Evolutionary conservation across 2,797 vertebrate species (phyloP).

Genomic region (Lagodon rhomboides): DNA sequence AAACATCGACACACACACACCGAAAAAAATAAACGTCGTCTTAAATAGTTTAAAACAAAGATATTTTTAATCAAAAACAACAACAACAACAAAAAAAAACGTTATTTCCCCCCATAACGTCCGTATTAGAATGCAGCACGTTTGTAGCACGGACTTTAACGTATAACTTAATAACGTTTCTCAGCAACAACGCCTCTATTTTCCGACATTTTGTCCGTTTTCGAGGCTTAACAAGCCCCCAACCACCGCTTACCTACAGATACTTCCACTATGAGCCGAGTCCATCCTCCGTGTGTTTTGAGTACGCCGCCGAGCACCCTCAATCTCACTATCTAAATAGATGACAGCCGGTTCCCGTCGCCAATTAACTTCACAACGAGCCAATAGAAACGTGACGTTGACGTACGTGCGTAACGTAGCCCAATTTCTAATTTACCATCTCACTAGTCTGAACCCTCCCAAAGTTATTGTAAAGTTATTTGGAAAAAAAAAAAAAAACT

Average conservation of each 20-base stretch:
- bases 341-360: slow-evolving; percentile 51
- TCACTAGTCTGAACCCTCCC: background rate
- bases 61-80: too few relatives aligned
- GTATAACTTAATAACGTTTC: background rate
- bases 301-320: slow-evolving; percentile 13
- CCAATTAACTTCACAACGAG: slow-evolving; percentile 62
- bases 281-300: slow-evolving; percentile 66
- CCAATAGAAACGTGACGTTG: slow-evolving; percentile 66
- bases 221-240: rapidly evolving
- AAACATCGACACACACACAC: background rate
- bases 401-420: slow-evolving; percentile 22
- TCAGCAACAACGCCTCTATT: rapidly evolving
- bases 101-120: background rate
- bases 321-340: slow-evolving; percentile 68
- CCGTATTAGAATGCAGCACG: rapidly evolving
- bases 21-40: background rate
- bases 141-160: background rate
- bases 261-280: slow-evolving; percentile 30
- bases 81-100: too few relatives aligned
- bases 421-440: background rate
- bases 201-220: too few relatives aligned
- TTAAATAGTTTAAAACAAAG: too few relatives aligned
- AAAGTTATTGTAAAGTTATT: too few relatives aligned
- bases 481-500: too few relatives aligned
- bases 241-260: slow-evolving; percentile 81